Percentiles rank a stretch among this genome's conserved stretches.
These are phyloP conservation scores for Calypte anna DNA, from an alignment of 2,113 vertebrate genomes.

Conservation along the genomic window DNA sequence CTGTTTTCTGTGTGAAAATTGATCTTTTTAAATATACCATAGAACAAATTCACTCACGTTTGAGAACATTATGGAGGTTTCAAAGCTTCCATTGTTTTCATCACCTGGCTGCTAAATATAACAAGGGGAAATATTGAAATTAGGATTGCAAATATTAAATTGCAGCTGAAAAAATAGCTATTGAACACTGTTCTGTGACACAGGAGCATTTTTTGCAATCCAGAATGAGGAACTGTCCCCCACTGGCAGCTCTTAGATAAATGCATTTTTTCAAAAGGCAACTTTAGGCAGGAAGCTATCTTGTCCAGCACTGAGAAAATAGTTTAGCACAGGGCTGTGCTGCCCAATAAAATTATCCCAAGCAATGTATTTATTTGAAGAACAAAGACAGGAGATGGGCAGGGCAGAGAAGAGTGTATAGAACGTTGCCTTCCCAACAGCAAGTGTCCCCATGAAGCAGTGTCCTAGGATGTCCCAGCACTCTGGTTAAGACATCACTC, in stretches of 20 bases:
- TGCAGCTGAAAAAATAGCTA: background rate
- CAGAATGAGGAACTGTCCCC: background rate
- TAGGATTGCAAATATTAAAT: background rate
- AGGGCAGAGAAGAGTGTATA: background rate
- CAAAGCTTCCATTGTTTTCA: background rate
- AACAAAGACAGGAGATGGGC: background rate
- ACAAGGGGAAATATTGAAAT: background rate
- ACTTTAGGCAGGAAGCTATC: background rate
- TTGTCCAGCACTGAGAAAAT: background rate
- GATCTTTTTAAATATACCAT: background rate
- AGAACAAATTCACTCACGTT: background rate
- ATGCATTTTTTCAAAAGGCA: background rate
- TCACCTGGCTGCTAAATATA: background rate
- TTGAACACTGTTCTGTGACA: background rate
- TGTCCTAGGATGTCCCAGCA: background rate
- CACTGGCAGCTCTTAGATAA: rapidly evolving
- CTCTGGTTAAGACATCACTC: background rate
- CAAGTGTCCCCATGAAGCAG: background rate
- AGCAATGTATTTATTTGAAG: background rate
- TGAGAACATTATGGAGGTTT: background rate
- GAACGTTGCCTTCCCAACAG: no score
- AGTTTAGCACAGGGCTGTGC: background rate
- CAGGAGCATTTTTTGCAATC: background rate
- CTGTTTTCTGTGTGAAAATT: background rate
- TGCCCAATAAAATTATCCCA: background rate